Evolutionary conservation across 1,140 invertebrate species (phyloP), one percentile per base, ranked within the genome.

Genomic region (Heliconius hewitsoni): DNA sequence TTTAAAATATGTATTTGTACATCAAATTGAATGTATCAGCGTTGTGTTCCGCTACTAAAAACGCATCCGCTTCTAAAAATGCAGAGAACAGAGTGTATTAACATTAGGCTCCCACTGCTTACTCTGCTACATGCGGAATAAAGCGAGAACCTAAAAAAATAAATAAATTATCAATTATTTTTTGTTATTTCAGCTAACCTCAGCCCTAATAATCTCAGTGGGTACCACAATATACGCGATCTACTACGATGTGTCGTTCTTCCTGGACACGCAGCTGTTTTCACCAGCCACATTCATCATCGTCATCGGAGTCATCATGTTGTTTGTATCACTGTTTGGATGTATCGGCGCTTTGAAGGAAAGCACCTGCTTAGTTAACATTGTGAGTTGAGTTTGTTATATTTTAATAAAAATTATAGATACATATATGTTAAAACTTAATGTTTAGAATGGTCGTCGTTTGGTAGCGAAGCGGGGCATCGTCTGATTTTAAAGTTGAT

Each of bases 341-440:
- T 98, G 97, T 87, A 97, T 97, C 82, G 98, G 98, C 13, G 98
- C 98, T 1, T 88, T 97, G 73, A 97, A 96, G 89, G 97, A 98
- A 91, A 98, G 97, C 88, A 97, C 97, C 13, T 97, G 97, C 90
- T 96, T 98, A 93, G 96, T 98, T 30, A 96, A 98, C 84, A 95
- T 96, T 85, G 97, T 97, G 94, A 96, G 96, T 95, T 78, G 13
- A 46, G 13, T 46, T 46, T 42, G 13, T 11, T 42, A 42, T 13
- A 13, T 46, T 46, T 46, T 13, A 46, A 46, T 16, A 4, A 46
- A 46, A 4, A 16, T 16, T 4, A 4, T 23, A 23, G 23, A 23
- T 46, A 46, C 3, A 11, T 46, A 46, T 16, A 46, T 46, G 42
- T 46, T 46, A 46, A 46, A 13, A 3, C 42, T 46, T 46, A 46